Evolutionary conservation across 2,888 invertebrate genomes (phyloP), one percentile per base, ranked within the genome.

Genomic region (Thymelicus lineola): DNA sequence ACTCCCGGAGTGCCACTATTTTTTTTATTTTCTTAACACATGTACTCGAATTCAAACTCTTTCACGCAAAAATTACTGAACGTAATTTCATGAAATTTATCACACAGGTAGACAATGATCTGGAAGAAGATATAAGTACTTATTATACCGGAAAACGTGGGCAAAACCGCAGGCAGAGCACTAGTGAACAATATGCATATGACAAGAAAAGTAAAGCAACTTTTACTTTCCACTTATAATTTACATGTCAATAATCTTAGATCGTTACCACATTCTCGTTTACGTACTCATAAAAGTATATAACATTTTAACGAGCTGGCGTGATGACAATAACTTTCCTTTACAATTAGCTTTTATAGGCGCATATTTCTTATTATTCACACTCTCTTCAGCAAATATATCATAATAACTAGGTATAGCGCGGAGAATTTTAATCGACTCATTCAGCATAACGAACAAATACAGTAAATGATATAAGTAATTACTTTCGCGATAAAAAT

Each of bases 291-390:
- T 71, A 70, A 57, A 63, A 50, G 65, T 70, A 66, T 71, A 71
- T 69, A 63, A 71, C 67, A 67, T 72, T 73, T 68, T 60, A 72
- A 65, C 63, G 53, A 70, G 70, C 67, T 75, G 64, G 76, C 77
- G 76, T 72, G 70, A 75, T 74, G 72, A 74, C 71, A 70, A 73
- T 59, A 50, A 75, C 76, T 77, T 76, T 75, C 76, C 72, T 74
- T 72, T 72, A 69, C 72, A 71, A 74, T 73, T 71, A 64, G 69
- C 46, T 55, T 57, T 73, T 74, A 74, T 66, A 59, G 66, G 64
- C 60, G 60, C 71, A 67, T 73, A 71, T 65, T 60, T 72, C 65
- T 60, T 72, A 20, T 69, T 65, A 70, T 64, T 64, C 45, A 64
- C 64, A 64, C 58, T 70, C 63, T 64, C 64, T 42, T 68, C 46